Evolutionary conservation across 2,113 vertebrate genomes (phyloP), one percentile per base, ranked within the genome.

Genomic region (Mastomys natalensis): DNA sequence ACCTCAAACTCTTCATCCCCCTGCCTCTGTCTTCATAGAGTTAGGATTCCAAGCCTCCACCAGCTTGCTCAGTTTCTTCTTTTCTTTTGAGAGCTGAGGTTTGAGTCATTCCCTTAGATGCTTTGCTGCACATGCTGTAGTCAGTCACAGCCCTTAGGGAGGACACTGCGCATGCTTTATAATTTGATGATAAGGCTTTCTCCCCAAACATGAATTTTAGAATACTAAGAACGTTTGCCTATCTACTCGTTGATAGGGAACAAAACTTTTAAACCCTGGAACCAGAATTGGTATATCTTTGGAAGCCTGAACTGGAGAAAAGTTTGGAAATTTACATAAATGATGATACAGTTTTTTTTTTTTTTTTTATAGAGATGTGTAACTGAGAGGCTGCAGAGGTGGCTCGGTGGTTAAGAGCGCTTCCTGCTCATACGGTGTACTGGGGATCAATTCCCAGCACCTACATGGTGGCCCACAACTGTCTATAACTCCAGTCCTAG

Each of bases 261-360:
- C n/a, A 58, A 94, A 58, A 68, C n/a, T 85, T 34, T 60, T 24
- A 37, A 1, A 90, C 66, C 88, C 91, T 68, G 12, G 29, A 94
- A 31, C 45, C 68, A 76, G 40, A 90, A 51, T 40, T 51, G 73
- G 45, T 92, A 3, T 85, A 77, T 84, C 21, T 90, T 94, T 92
- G 72, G 68, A 95, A 92, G 21, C 29, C 31, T 81, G 26, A 92
- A 80, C 64, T 93, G 31, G 58, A 96, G 37, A 8, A 64, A 73
- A 81, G 58, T 62, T 22, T 55, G 34, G 22, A 89, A 90, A 90
- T 93, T 90, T 86, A 93, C n/a, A 55, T 45, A 85, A 64, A 64
- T 2, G 64, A 85, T 81, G 17, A 80, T 12, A 37, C 4, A 31
- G 9, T 34, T 6, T 68, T 29, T 66, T 66, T 87, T 66, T 87